Evolutionary conservation across 2,888 invertebrate species (phyloP).

Genomic region (Chrysodeixis includens): DNA sequence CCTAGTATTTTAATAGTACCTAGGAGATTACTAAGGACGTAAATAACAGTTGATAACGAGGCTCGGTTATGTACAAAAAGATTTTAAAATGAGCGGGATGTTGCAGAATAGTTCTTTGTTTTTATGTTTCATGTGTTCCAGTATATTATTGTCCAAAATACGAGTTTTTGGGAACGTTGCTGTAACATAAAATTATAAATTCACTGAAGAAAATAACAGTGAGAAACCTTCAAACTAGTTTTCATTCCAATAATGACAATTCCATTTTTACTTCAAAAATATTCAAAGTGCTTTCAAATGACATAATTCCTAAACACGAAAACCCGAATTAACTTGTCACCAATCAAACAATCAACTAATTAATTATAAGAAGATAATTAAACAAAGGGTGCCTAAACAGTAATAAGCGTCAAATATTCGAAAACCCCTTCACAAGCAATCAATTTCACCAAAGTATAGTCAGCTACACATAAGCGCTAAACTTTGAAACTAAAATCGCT

Average conservation of each 20-base stretch:
- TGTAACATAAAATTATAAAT: too few species aligned
- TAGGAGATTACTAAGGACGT: not conserved
- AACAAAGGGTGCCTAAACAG: not conserved
- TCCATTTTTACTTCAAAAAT: not conserved
- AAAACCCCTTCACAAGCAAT: not conserved
- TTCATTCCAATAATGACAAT: too few species aligned
- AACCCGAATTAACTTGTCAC: not conserved
- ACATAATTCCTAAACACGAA: not conserved
- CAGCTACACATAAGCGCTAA: not conserved
- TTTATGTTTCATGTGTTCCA: too few species aligned
- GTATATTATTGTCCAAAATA: too few species aligned
- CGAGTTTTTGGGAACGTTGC: too few species aligned
- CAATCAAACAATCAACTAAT: not conserved
- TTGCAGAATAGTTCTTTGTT: too few species aligned
- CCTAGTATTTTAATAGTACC: too few species aligned
- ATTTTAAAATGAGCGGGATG: too few species aligned
- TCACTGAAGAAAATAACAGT: too few species aligned
- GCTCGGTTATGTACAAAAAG: too few species aligned
- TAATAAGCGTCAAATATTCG: not conserved
- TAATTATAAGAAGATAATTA: constrained; percentile 1
- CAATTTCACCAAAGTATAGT: not conserved
- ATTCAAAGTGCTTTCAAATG: not conserved
- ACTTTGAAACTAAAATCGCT: not conserved
- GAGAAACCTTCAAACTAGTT: too few species aligned
- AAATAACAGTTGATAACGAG: not conserved